These are phyloP conservation scores for Bombyx mandarina DNA, from an alignment of 1,140 invertebrate species.

Conservation along the genomic window DNA sequence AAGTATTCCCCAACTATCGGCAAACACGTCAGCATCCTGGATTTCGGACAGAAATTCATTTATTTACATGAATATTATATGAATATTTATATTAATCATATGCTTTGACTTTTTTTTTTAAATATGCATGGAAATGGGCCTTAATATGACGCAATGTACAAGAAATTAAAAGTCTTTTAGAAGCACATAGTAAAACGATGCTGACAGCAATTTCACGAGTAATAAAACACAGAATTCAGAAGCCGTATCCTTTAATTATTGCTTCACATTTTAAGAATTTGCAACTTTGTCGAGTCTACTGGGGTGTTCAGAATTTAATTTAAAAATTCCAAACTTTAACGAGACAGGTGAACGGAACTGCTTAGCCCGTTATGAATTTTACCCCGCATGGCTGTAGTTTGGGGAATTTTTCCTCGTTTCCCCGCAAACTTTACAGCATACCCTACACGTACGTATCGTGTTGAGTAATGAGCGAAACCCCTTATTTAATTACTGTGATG, in stretches of 20 bases:
- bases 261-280: conserved; percentile 60
- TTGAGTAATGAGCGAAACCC: no score
- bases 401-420: conserved; percentile 48
- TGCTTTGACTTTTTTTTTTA: no score
- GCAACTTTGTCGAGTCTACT: conserved; percentile 55
- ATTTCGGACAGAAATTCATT: no score
- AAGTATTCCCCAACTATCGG: no score
- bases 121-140: no score
- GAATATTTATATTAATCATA: no score
- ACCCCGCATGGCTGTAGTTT: conserved; percentile 48
- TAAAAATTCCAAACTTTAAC: conserved; percentile 67
- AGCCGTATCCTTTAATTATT: conserved; percentile 30
- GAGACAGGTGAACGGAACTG: conserved; percentile 64
- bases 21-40: no score
- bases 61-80: no score
- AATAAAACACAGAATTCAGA: conserved; percentile 44
- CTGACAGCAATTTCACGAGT: not conserved
- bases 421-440: conserved; percentile 52
- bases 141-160: no score
- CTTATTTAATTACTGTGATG: no score
- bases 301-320: conserved; percentile 63
- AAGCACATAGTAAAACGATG: no score
- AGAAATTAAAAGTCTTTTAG: no score
- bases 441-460: conserved; percentile 27
- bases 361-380: conserved; percentile 67